Conservation (phyloP, 2,797 vertebrate species). For the Paguma larvata region DNA sequence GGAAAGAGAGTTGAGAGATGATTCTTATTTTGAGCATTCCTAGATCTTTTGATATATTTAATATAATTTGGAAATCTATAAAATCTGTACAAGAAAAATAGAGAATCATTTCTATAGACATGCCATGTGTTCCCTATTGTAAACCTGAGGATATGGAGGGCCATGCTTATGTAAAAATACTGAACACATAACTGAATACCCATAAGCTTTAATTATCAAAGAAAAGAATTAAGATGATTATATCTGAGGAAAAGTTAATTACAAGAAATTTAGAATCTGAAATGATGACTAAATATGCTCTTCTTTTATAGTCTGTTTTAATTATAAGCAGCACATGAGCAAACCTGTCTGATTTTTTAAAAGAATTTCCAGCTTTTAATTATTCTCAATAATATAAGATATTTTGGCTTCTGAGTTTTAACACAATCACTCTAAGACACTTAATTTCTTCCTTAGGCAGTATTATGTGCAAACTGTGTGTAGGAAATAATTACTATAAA, state of each 20-base stretch:
- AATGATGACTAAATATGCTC: conserved; percentile 34
- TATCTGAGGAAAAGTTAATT: conserved; percentile 45
- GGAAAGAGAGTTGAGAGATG: neutral
- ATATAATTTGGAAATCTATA: neutral
- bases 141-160: neutral
- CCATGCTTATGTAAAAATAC: conserved; percentile 5
- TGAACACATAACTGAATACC: neutral
- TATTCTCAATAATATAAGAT: conserved; percentile 30
- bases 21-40: conserved; percentile 57
- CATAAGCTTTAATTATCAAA: conserved; percentile 54
- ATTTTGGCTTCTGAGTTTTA: conserved; percentile 59
- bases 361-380: conserved; percentile 34
- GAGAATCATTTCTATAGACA: neutral
- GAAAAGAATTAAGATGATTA: neutral
- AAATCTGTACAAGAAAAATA: conserved; percentile 41
- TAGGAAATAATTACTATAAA: conserved; percentile 43
- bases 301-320: conserved; percentile 13
- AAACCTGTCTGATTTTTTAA: conserved; percentile 36
- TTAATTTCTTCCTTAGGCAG: neutral
- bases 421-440: conserved; percentile 16
- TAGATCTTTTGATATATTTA: conserved; percentile 16
- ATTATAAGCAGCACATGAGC: neutral
- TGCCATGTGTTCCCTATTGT: neutral
- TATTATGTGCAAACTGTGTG: neutral
- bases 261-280: conserved; percentile 26